phyloP scores from a whole-genome alignment of 1,140 invertebrate genomes.

The Zaprionus davidi region DNA sequence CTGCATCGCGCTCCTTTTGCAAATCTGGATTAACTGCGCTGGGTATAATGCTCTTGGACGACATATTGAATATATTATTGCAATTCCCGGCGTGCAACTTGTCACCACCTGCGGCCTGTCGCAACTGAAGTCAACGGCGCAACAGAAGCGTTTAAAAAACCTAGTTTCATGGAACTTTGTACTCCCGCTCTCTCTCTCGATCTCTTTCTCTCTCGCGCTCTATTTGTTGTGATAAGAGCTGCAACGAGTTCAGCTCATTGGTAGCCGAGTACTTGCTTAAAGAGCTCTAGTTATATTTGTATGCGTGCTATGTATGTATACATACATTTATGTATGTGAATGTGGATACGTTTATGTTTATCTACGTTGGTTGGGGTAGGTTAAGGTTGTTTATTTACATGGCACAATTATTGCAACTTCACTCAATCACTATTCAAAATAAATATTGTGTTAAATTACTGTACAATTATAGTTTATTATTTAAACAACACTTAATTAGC shows the following conservation, averaged over 20 bases:
- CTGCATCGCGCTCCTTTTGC: constrained; percentile 89
- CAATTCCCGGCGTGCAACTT: not conserved
- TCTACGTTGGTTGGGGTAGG: not conserved
- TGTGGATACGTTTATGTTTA: not conserved
- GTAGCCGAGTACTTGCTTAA: not conserved
- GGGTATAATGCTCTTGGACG: constrained; percentile 40
- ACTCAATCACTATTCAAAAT: no score
- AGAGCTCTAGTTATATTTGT: not conserved
- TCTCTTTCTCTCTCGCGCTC: not conserved
- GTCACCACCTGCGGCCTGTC: not conserved
- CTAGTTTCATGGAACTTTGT: constrained; percentile 4
- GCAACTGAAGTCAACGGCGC: constrained; percentile 15
- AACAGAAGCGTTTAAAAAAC: not conserved
- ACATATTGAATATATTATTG: constrained; percentile 7
- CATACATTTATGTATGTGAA: no score
- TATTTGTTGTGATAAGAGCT: not conserved
- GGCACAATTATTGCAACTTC: not conserved
- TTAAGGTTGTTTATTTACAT: not conserved
- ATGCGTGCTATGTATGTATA: not conserved
- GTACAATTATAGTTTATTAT: not conserved
- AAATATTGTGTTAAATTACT: not conserved
- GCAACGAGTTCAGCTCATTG: not conserved
- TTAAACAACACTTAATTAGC: not conserved
- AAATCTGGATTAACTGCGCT: constrained; percentile 86
- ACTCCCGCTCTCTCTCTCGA: not conserved